A percentile compares a stretch with the other conserved stretches of the same genome.
Conservation (phyloP, 2,797 vertebrate species). For the Pangasius mekongensis region DNA sequence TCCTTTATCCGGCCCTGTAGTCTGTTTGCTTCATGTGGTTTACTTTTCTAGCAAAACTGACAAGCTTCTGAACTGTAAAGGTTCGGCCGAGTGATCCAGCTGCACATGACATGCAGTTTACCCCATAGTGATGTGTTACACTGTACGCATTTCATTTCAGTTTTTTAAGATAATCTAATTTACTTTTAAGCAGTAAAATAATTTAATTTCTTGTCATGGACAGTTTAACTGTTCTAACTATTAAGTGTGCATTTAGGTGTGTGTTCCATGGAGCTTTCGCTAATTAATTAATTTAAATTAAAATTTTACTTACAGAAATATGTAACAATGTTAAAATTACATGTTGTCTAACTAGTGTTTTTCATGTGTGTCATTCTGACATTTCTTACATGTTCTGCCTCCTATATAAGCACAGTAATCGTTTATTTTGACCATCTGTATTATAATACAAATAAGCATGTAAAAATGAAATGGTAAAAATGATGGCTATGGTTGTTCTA, state of each 20-base stretch:
- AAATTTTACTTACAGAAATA: not conserved
- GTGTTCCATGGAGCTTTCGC: not conserved
- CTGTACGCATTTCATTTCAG: not conserved
- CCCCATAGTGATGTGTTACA: not conserved
- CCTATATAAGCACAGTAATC: not conserved
- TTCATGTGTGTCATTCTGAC: not conserved
- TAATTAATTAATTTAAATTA: not conserved
- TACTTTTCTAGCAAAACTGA: not conserved
- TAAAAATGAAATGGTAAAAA: not conserved
- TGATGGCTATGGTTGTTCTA: not conserved
- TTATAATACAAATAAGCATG: not conserved
- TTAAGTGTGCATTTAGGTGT: not conserved
- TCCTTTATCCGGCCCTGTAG: not conserved
- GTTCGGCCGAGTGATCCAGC: not conserved
- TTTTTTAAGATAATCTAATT: not conserved
- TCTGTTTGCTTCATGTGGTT: not conserved
- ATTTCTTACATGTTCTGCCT: not conserved
- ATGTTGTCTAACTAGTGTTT: not conserved
- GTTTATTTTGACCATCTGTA: not conserved
- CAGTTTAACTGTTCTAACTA: not conserved
- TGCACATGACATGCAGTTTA: not conserved
- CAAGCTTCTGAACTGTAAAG: not conserved
- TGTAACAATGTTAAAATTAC: not conserved
- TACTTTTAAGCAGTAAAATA: not conserved
- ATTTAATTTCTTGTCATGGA: not conserved